phyloP scores from a whole-genome alignment of 2,113 vertebrate species.

The Piprites chloris region DNA sequence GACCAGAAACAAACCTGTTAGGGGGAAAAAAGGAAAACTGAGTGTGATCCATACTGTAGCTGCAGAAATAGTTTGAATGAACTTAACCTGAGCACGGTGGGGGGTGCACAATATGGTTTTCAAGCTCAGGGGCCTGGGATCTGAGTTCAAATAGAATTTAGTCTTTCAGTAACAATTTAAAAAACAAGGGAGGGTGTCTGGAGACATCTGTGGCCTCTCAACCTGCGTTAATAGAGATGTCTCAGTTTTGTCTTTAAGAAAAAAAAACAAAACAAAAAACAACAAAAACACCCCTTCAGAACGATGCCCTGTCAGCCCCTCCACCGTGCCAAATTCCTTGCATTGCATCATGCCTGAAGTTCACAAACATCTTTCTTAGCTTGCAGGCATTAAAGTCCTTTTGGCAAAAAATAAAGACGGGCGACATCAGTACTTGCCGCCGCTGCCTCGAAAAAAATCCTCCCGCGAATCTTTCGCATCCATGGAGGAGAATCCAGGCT shows the following conservation, averaged over 20 bases:
- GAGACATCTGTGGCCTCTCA: slow-evolving; percentile 43
- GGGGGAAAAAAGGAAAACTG: slow-evolving; percentile 35
- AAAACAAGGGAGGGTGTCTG: neutral
- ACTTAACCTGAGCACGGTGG: slow-evolving; percentile 39
- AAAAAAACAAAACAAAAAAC: neutral
- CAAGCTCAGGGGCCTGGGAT: slow-evolving; percentile 42
- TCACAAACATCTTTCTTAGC: slow-evolving; percentile 14
- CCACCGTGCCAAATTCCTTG: neutral
- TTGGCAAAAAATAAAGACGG: neutral
- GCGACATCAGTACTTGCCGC: neutral
- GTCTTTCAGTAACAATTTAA: slow-evolving; percentile 41
- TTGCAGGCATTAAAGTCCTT: neutral
- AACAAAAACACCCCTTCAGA: neutral
- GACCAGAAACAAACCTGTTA: slow-evolving; percentile 71
- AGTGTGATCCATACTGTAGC: slow-evolving; percentile 46
- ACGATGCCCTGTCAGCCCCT: neutral
- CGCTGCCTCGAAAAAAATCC: neutral
- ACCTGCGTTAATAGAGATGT: neutral
- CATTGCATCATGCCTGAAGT: neutral
- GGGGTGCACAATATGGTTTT: slow-evolving; percentile 58
- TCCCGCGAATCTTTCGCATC: neutral
- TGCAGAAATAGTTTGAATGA: slow-evolving; percentile 38
- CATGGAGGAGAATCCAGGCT: neutral
- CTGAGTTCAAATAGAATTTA: slow-evolving; percentile 49
- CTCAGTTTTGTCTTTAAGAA: slow-evolving; percentile 41